A percentile compares a stretch with the other conserved stretches of the same genome.
Conservation (phyloP, 2,797 vertebrate species). For the Chelmon rostratus region DNA sequence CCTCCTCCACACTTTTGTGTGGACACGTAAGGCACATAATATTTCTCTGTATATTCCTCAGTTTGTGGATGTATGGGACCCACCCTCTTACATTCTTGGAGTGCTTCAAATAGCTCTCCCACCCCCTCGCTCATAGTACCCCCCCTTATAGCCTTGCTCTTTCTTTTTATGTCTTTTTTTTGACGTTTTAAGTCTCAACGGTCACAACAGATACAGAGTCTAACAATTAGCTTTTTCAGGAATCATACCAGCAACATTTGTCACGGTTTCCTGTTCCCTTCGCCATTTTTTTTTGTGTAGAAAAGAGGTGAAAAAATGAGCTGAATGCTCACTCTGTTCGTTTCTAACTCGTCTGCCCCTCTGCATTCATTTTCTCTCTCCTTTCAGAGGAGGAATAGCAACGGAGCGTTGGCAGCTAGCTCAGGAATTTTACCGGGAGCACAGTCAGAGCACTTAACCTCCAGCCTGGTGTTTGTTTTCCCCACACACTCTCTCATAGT, state of each 20-base stretch:
- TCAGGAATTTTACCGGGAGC: slow-evolving; percentile 81
- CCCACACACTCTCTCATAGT: slow-evolving; percentile 54
- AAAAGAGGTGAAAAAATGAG: slow-evolving; percentile 37
- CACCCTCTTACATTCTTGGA: slow-evolving; percentile 82
- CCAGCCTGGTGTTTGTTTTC: slow-evolving; percentile 78
- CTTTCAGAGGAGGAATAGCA: slow-evolving; percentile 76
- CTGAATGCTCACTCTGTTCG: slow-evolving; percentile 72
- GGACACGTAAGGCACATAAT: slow-evolving; percentile 14
- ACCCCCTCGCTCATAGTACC: slow-evolving; percentile 29
- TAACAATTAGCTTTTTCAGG: slow-evolving; percentile 37
- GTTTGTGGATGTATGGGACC: slow-evolving; percentile 50
- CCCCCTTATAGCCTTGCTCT: slow-evolving; percentile 13
- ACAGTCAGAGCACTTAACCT: slow-evolving; percentile 80
- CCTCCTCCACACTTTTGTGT: slow-evolving; percentile 33
- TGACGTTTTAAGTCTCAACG: slow-evolving; percentile 9
- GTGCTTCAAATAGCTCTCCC: slow-evolving; percentile 74
- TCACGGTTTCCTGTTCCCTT: slow-evolving; percentile 42
- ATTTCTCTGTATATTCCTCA: slow-evolving; percentile 34
- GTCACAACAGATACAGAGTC: slow-evolving; percentile 30
- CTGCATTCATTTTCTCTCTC: slow-evolving; percentile 68
- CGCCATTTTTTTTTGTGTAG: slow-evolving; percentile 31
- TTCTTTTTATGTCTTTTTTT: background rate
- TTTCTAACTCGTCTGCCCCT: slow-evolving; percentile 52
- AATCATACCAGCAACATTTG: slow-evolving; percentile 48
- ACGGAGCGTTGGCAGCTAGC: slow-evolving; percentile 72